Evolutionary conservation across 2,797 vertebrate species (phyloP), one percentile per base, ranked within the genome.

Genomic region (Coilia nasus): DNA sequence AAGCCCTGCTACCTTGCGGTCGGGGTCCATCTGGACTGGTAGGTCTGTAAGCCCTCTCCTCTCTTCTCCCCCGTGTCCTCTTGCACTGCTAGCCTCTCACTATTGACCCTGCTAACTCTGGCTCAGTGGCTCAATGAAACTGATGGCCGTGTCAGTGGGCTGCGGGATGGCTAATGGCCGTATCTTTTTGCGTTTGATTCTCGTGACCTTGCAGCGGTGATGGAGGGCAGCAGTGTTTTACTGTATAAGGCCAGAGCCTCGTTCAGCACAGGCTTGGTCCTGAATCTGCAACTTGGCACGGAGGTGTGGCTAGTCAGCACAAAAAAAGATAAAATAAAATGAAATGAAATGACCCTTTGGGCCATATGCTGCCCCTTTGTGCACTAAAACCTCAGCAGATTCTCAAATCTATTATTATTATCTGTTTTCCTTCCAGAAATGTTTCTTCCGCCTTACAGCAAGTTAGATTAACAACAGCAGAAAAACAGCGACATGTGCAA

Each of bases 51-150:
- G 67, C 31, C 31, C 46, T 47, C 10, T 47, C 46, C 46, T 47
- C 46, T 47, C 46, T 47, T 47, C 46, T 47, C 46, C 10, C 46
- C 46, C 46, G 46, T 47, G 46, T 47, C 46, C 10, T 47, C 4
- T 47, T 47, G 46, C 46, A 47, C 67, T 15, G 15, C 15, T 7
- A 15, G 12, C 67, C 31, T 75, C 67, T 41, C 31, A 75, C 67
- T 75, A 75, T 75, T 75, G 25, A 60, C 60, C 82, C 59, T 23
- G 25, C 57, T 60, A 41, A 41, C 82, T 44, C 82, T 25, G 35
- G 11, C 82, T 21, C 67, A 75, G 67, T n/a, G n/a, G n/a, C n/a
- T 75, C 67, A 75, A 75, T 75, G 67, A 75, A 75, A 41, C 67
- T 15, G 15, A 28, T 75, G 31, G 67, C 67, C 19, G 46, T 47